phyloP scores from a whole-genome alignment of 2,888 invertebrate genomes.

The Lampropteryx suffumata region DNA sequence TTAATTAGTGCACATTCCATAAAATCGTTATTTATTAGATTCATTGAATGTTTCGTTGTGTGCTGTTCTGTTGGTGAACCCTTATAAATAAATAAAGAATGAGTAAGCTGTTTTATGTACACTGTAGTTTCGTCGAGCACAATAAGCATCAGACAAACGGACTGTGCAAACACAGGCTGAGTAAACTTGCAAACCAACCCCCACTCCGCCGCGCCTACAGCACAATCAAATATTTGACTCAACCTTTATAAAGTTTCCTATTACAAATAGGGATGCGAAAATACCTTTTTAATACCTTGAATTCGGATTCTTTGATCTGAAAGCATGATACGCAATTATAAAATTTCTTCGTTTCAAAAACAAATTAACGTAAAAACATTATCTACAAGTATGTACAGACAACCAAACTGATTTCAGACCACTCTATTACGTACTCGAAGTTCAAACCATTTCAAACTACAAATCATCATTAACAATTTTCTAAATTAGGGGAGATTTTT shows the following conservation, averaged over 20 bases:
- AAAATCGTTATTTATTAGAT: no score
- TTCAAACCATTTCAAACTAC: no score
- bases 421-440: background rate
- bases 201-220: constrained; percentile 29
- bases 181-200: constrained; percentile 54
- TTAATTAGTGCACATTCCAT: no score
- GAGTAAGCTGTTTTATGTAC: constrained; percentile 2
- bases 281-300: constrained; percentile 15
- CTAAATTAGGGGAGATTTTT: no score
- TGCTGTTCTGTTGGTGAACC: no score
- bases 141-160: constrained; percentile 66
- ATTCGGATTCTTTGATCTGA: constrained; percentile 21
- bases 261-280: constrained; percentile 16
- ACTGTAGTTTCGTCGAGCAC: constrained; percentile 34
- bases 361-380: constrained; percentile 9
- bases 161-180: constrained; percentile 58
- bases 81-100: background rate
- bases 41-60: no score
- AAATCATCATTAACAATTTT: no score
- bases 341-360: constrained; percentile 18
- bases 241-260: constrained; percentile 27
- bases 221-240: constrained; percentile 28
- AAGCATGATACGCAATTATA: constrained; percentile 18
- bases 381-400: no score
- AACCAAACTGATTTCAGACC: no score